These are phyloP conservation scores for Andrena minutula DNA, from an alignment of 2,888 invertebrate species.

Conservation along the genomic window DNA sequence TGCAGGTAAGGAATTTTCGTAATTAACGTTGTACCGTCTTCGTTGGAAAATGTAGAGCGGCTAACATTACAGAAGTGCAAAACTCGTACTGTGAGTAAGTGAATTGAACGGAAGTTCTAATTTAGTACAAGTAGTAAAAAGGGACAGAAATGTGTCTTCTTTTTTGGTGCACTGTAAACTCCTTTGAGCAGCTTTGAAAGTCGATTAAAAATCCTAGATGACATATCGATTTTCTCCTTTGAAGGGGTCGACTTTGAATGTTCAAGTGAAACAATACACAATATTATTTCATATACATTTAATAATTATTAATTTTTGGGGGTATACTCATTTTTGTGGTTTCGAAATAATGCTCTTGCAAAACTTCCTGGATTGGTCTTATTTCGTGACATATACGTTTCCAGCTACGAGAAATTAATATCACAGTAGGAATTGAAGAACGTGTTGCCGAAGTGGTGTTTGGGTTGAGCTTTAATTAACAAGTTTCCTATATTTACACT, in stretches of 20 bases:
- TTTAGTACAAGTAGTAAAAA: neutral
- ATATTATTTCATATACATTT: no score
- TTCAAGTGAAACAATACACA: no score
- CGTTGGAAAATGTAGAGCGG: neutral
- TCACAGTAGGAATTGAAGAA: constrained; percentile 4
- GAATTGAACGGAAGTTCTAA: neutral
- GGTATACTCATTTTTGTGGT: no score
- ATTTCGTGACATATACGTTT: constrained; percentile 10
- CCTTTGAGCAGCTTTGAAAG: no score
- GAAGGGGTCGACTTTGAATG: no score
- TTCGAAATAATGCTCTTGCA: neutral
- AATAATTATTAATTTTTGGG: no score
- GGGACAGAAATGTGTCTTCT: no score
- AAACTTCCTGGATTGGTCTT: neutral
- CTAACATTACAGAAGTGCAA: neutral
- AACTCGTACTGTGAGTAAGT: neutral
- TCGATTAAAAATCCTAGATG: no score
- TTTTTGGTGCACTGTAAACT: no score
- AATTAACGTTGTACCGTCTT: neutral
- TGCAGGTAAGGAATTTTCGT: neutral
- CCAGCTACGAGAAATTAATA: constrained; percentile 18
- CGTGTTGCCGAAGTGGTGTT: constrained; percentile 5
- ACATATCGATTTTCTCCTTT: no score
- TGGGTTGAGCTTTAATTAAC: constrained; percentile 29
- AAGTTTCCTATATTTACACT: constrained; percentile 30